phyloP scores from a whole-genome alignment of 2,888 invertebrate genomes.

The Papilio elwesi region DNA sequence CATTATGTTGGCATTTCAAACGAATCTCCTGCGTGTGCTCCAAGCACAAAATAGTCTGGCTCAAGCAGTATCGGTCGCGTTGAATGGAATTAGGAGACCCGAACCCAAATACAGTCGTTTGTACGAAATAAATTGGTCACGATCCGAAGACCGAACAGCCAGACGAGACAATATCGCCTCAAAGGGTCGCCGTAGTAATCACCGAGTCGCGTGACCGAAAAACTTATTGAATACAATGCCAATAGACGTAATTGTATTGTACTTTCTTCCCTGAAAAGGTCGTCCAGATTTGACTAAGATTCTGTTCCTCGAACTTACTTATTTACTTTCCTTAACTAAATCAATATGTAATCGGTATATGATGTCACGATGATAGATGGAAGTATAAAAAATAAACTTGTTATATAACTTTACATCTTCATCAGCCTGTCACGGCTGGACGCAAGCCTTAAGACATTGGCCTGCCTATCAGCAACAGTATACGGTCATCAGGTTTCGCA shows the following conservation, averaged over 20 bases:
- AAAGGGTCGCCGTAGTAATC: conserved; percentile 44
- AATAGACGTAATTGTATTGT: conserved; percentile 42
- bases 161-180: conserved; percentile 25
- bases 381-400: no score
- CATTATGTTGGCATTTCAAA: neutral
- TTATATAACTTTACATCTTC: no score
- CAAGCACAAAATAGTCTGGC: neutral
- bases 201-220: conserved; percentile 43
- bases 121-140: conserved; percentile 23
- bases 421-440: no score
- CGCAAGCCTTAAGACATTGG: no score
- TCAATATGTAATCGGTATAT: no score
- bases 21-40: neutral
- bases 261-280: conserved; percentile 30
- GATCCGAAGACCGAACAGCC: conserved; percentile 14
- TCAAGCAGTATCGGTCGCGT: conserved; percentile 9
- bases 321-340: neutral
- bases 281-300: neutral
- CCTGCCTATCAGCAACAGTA: no score
- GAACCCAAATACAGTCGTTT: conserved; percentile 36
- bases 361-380: no score
- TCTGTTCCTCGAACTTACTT: neutral
- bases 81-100: conserved; percentile 31
- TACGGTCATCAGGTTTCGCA: no score
- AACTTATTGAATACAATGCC: conserved; percentile 45